Evolutionary conservation across 2,797 vertebrate species (phyloP).

Genomic region (Malacoctenus gilli): DNA sequence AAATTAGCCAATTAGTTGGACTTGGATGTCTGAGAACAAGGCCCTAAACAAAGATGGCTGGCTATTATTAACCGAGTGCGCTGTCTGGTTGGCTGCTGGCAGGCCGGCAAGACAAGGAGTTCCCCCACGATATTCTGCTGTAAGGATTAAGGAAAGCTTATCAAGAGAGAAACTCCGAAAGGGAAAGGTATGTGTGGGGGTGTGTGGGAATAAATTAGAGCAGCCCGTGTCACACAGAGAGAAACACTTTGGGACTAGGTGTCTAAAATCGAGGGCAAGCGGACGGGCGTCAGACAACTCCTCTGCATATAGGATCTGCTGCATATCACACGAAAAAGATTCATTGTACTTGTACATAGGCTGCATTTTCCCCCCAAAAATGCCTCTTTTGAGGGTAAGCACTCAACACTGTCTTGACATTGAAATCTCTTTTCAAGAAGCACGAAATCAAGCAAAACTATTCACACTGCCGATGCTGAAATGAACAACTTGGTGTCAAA

Average conservation of each 20-base stretch:
- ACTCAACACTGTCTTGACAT: too few species aligned
- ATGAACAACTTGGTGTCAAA: too few species aligned
- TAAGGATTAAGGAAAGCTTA: constrained; percentile 54
- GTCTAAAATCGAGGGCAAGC: background rate
- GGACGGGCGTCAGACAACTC: background rate
- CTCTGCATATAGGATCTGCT: too few species aligned
- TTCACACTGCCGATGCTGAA: too few species aligned
- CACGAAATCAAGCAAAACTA: too few species aligned
- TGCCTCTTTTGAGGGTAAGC: too few species aligned
- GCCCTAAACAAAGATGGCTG: constrained; percentile 60
- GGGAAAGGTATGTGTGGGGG: constrained; percentile 31
- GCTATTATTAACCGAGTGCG: constrained; percentile 68
- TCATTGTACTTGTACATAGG: too few species aligned
- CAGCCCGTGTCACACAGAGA: constrained; percentile 17
- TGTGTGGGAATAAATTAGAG: constrained; percentile 37
- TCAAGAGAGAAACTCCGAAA: constrained; percentile 41
- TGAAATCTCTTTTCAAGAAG: too few species aligned
- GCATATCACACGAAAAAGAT: too few species aligned
- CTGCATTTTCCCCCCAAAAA: too few species aligned
- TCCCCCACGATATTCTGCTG: constrained; percentile 45
- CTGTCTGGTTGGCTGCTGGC: constrained; percentile 54
- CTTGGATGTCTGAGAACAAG: constrained; percentile 53
- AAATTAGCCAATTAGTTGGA: constrained; percentile 53
- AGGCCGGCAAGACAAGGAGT: constrained; percentile 46
- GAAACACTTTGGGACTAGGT: background rate